Evolutionary conservation across 2,113 vertebrate species (phyloP).

Genomic region (Crotalus helleri): DNA sequence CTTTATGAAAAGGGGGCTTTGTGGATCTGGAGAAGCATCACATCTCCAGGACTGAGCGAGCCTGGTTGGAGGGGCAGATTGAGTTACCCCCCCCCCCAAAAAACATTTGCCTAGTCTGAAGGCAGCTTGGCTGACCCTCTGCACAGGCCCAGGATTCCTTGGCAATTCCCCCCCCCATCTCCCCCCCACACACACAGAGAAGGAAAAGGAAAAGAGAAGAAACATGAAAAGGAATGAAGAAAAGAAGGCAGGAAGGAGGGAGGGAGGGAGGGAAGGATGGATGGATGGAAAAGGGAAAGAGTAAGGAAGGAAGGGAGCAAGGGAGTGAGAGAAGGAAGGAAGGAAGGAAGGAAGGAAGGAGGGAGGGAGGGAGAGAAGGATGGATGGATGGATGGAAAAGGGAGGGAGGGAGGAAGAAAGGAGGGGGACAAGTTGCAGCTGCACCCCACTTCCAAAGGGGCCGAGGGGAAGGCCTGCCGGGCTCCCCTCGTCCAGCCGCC

Average conservation of each 20-base stretch:
- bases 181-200: too few species aligned
- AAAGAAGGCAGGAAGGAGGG: too few species aligned
- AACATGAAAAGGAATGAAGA: too few species aligned
- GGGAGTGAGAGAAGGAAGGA: too few species aligned
- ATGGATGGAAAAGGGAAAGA: not conserved
- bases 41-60: constrained; percentile 62
- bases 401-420: not conserved
- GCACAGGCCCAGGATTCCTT: constrained; percentile 48
- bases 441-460: too few species aligned
- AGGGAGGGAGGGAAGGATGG: not conserved
- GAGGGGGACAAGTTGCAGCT: too few species aligned
- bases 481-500: too few species aligned
- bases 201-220: too few species aligned
- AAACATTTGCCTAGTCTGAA: constrained; percentile 69
- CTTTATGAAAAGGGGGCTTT: constrained; percentile 64
- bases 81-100: constrained; percentile 69
- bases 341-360: too few species aligned
- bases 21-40: constrained; percentile 49
- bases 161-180: constrained; percentile 55
- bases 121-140: constrained; percentile 46
- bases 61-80: constrained; percentile 72
- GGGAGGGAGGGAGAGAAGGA: too few species aligned
- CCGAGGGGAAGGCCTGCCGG: too few species aligned
- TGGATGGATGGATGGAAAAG: not conserved
- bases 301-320: accelerated